phyloP scores from a whole-genome alignment of 1,140 invertebrate genomes.

The Sitodiplosis mosellana region DNA sequence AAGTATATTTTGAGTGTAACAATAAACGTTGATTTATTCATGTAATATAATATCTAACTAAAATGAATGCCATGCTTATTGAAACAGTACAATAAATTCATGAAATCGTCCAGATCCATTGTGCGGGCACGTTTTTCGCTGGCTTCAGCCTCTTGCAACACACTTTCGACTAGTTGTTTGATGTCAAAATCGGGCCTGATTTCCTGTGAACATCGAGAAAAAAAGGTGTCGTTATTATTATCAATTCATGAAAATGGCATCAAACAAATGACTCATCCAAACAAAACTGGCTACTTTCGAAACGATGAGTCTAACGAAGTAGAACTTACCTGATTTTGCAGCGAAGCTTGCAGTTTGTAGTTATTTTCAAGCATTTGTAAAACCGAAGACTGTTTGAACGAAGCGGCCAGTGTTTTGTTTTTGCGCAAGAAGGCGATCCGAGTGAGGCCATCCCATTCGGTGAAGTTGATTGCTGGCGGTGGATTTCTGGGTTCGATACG shows the following conservation, averaged over 20 bases:
- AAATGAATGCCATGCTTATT: slow-evolving; percentile 86
- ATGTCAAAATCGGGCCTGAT: slow-evolving; percentile 69
- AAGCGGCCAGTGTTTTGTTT: slow-evolving; percentile 78
- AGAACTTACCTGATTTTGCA: slow-evolving; percentile 39
- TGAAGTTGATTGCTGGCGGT: slow-evolving; percentile 88
- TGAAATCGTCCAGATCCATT: slow-evolving; percentile 96
- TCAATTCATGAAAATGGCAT: too few relatives aligned
- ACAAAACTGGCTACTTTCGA: too few relatives aligned
- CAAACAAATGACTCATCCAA: too few relatives aligned
- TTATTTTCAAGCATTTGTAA: slow-evolving; percentile 78
- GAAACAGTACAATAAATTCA: slow-evolving; percentile 67
- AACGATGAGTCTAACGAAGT: too few relatives aligned
- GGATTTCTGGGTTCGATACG: slow-evolving; percentile 93
- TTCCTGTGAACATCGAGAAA: slow-evolving; percentile 34
- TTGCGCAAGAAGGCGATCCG: slow-evolving; percentile 89
- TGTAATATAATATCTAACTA: slow-evolving; percentile 23
- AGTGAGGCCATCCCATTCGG: slow-evolving; percentile 95
- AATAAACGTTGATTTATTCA: too few relatives aligned
- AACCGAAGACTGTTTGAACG: slow-evolving; percentile 71
- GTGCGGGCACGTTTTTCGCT: slow-evolving; percentile 69
- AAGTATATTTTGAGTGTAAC: too few relatives aligned
- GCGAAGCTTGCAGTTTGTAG: slow-evolving; percentile 71
- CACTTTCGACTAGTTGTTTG: slow-evolving; percentile 60
- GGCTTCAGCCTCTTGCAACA: slow-evolving; percentile 46
- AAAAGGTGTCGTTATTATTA: too few relatives aligned